Conservation (phyloP, 2,113 vertebrate species). For the Felis chaus region DNA sequence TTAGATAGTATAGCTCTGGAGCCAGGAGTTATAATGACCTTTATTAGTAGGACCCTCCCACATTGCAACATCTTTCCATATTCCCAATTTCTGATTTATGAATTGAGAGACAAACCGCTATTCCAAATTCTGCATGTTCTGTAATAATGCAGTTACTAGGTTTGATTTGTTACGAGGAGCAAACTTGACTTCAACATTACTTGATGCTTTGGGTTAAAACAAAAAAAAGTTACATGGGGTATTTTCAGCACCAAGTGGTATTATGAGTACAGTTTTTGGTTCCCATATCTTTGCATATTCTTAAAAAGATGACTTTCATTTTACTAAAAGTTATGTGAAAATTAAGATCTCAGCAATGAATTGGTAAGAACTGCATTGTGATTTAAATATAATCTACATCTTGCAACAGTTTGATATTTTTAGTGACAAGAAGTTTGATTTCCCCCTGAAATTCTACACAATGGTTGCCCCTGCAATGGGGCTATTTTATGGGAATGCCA, state of each 20-base stretch:
- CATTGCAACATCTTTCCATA: slow-evolving; percentile 80
- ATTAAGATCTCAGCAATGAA: slow-evolving; percentile 36
- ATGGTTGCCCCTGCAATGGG: not conserved
- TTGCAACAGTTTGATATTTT: slow-evolving; percentile 47
- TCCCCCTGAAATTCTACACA: not conserved
- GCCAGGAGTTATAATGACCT: slow-evolving; percentile 86
- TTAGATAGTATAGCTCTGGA: slow-evolving; percentile 85
- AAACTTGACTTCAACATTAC: slow-evolving; percentile 76
- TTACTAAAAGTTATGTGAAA: slow-evolving; percentile 12
- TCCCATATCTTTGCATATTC: slow-evolving; percentile 31
- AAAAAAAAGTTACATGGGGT: slow-evolving; percentile 66
- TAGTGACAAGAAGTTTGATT: slow-evolving; percentile 28
- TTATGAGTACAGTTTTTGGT: slow-evolving; percentile 73
- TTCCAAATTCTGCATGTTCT: slow-evolving; percentile 59
- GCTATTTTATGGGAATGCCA: slow-evolving; percentile 48
- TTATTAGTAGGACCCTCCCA: slow-evolving; percentile 86
- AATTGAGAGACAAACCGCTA: slow-evolving; percentile 77
- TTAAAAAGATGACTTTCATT: slow-evolving; percentile 57
- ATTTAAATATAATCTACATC: slow-evolving; percentile 36
- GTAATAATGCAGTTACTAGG: slow-evolving; percentile 75
- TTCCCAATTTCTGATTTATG: slow-evolving; percentile 84
- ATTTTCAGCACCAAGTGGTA: slow-evolving; percentile 69
- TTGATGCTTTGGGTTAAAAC: slow-evolving; percentile 72
- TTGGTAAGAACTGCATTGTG: slow-evolving; percentile 30
- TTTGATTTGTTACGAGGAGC: slow-evolving; percentile 79